Evolutionary conservation across 1,140 invertebrate species (phyloP).

Genomic region (Euwallacea fornicatus): DNA sequence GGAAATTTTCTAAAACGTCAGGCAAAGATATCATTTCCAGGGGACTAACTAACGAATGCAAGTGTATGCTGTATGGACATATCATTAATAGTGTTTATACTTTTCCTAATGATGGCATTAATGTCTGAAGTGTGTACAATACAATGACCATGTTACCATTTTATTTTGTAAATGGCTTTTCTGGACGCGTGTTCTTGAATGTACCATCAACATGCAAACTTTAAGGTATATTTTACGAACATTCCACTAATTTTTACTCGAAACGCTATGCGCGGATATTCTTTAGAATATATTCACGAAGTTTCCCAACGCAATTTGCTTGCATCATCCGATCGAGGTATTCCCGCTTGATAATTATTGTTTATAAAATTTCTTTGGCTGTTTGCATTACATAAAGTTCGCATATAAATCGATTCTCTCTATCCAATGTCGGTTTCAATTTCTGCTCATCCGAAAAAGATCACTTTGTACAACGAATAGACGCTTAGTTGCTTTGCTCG

Average conservation of each 20-base stretch:
- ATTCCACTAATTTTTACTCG: constrained; percentile 39
- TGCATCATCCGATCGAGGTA: no score
- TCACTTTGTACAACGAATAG: constrained; percentile 25
- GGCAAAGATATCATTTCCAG: no score
- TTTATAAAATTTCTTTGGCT: no score
- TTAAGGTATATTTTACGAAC: constrained; percentile 36
- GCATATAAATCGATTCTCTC: no score
- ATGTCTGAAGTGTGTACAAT: constrained; percentile 47
- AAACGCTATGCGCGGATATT: constrained; percentile 46
- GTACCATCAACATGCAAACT: no score
- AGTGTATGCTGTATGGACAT: constrained; percentile 48
- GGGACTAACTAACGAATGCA: background rate
- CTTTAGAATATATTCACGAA: constrained; percentile 40
- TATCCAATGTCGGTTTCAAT: no score
- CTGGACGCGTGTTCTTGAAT: background rate
- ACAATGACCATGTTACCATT: constrained; percentile 18
- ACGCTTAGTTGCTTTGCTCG: constrained; percentile 7
- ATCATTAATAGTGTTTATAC: constrained; percentile 51
- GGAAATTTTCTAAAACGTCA: no score
- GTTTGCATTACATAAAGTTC: no score
- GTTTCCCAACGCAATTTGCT: constrained; percentile 20
- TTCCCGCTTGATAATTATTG: no score
- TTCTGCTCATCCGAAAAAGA: background rate
- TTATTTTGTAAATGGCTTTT: constrained; percentile 6
- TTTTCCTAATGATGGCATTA: constrained; percentile 45